Base-by-base conservation (phyloP, 2,888 invertebrate genomes). In the Coelopa pilipes region DNA sequence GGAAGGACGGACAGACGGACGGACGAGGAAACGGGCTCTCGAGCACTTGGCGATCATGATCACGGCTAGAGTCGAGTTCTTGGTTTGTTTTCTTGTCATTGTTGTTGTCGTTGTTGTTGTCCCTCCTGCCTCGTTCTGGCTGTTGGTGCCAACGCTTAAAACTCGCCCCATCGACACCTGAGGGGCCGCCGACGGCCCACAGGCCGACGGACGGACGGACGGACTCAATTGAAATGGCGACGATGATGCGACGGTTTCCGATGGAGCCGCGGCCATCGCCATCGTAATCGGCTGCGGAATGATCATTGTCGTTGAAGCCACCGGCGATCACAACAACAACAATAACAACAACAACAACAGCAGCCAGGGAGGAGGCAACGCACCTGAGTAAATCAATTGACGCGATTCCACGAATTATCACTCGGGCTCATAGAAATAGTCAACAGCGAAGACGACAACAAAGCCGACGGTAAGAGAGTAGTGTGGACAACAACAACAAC, bases 301-400 rank as follows among this genome's bases (percentile, higher is more conserved):
- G 82, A 81, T 78, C 81, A 81, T 73, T 79, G 80, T 77, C 76
- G 34, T 34, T 34, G 34, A 34, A 34, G 34, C 34, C 34, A 34
- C 34, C 34, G 7, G 34, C 34, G 70, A 72, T 70, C 69, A 55
- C 67, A 71, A 73, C 69, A 34, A 59, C 72, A 68, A 55, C 63
- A 13, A 55, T 63, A 73, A 71, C 70, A 24, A 57, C 72, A 70
- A 66, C 65, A 46, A 65, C 76, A 75, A 70, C 63, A 75, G 15
- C 79, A 55, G 34, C 2, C 57, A 45, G 21, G 53, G 62, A 62
- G 62, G 67, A 76, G 68, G 63, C 81, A 82, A 81, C 82, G 84
- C 86, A 87, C 85, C 87, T 87, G 87, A 86, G 87, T 85, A 87
- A 87, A 87, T 87, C 87, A 87, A 87, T 86, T 87, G 86, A 82